Percentiles rank a stretch among this genome's conserved stretches.
Conservation (phyloP, 2,113 vertebrate species). For the Cyanoliseus patagonus region DNA sequence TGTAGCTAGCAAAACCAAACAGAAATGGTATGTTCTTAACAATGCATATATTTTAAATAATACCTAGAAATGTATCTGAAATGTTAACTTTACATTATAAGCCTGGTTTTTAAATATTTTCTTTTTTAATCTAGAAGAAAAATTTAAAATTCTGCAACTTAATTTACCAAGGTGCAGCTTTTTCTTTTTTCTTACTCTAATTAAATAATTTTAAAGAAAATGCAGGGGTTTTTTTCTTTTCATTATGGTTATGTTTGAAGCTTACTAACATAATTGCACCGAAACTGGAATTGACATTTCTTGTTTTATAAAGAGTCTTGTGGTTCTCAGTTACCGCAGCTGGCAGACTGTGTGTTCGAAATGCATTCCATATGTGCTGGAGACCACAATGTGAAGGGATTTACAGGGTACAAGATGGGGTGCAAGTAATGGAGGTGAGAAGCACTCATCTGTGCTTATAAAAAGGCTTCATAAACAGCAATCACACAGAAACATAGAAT, state of each 20-base stretch:
- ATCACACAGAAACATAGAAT: background rate
- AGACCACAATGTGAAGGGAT: constrained; percentile 20
- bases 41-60: background rate
- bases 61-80: background rate
- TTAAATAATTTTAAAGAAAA: background rate
- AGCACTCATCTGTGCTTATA: background rate
- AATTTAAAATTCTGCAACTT: background rate
- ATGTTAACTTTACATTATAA: background rate
- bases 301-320: constrained; percentile 50
- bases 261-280: constrained; percentile 65
- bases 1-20: background rate
- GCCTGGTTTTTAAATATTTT: background rate
- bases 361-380: constrained; percentile 57
- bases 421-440: constrained; percentile 1
- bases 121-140: background rate
- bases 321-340: constrained; percentile 57
- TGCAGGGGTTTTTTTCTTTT: background rate
- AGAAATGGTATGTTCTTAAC: background rate
- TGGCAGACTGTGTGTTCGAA: constrained; percentile 27
- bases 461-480: background rate
- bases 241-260: constrained; percentile 58
- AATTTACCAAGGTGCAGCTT: background rate
- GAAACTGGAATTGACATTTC: constrained; percentile 32
- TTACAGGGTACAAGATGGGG: constrained; percentile 16
- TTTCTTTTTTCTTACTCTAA: background rate